Base-by-base conservation (phyloP, 1,140 invertebrate species). In the Atta colombica region DNA sequence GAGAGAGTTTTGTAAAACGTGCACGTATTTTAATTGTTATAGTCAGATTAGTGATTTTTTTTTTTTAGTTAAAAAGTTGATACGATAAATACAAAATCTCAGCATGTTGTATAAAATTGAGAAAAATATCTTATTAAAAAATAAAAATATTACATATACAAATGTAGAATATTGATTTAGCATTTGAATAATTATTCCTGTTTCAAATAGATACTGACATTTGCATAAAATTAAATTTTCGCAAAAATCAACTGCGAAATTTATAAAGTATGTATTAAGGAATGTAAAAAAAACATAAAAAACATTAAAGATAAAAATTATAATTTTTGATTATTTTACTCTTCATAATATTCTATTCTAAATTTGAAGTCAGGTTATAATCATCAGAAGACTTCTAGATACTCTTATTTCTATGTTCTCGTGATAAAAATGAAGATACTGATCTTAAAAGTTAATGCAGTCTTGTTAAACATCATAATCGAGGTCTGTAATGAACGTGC, bases 401-500 rank as follows among this genome's bases (percentile, higher is more conserved):
- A 12, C 10, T 58, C 53, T 1, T 25, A 71, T 10, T 4, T 53
- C 31, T 21, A 66, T 66, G 65, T 16, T 35, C 58, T 77, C 39
- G 21, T 31, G 60, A 77, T 49, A 49, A 45, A 77, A 45, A 49
- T 63, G 28, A 10, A 28, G 10, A 65, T 77, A 49, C 1, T 12
- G 10, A 49, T 69, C n/a, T 69, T 58, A 69, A 51, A 18, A 28
- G 14, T 39, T 25, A 53, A 68, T 25, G 0, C 14, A 35, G 8
- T 25, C 31, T 68, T 45, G 68, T 49, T 49, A 55, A 39, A 21
- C 53, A 35, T 71, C 60, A 66, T 77, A 75, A 81, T 80, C 31
- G 61, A 82, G 63, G 60, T 84, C 85, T 78, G 78, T 80, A 80
- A 80, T 69, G 21, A 80, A 49, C 35, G 78, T 53, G 28, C 18